Evolutionary conservation across 2,113 vertebrate species (phyloP).

Genomic region (Oryzias woworae): DNA sequence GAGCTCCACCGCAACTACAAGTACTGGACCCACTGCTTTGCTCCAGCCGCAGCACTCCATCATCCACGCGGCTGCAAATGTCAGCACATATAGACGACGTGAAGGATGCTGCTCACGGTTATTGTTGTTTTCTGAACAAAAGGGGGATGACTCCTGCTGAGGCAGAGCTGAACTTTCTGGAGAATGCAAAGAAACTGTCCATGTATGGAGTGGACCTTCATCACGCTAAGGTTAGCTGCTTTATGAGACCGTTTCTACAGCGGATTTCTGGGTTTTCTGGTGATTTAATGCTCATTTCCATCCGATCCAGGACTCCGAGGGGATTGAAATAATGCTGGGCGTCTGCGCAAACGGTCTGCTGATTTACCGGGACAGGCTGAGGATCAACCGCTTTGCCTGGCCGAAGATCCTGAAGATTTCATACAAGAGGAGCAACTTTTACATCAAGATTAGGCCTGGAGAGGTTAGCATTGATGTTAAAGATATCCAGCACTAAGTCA

Average conservation of each 20-base stretch:
- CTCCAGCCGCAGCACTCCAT: slow-evolving; percentile 3
- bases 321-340: slow-evolving; percentile 97
- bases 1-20: slow-evolving; percentile 96
- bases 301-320: slow-evolving; percentile 89
- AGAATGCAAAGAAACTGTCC: slow-evolving; percentile 98
- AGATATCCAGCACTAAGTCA: background rate
- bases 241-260: background rate
- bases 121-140: slow-evolving; percentile 40
- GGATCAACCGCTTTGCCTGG: slow-evolving; percentile 99
- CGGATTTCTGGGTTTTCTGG: background rate
- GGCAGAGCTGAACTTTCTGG: slow-evolving; percentile 97
- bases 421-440: slow-evolving; percentile 98
- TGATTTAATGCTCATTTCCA: background rate
- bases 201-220: slow-evolving; percentile 99
- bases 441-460: slow-evolving; percentile 97
- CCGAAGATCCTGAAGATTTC: slow-evolving; percentile 99
- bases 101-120: slow-evolving; percentile 34
- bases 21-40: slow-evolving; percentile 60
- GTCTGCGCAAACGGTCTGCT: slow-evolving; percentile 97
- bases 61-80: slow-evolving; percentile 1
- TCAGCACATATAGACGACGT: slow-evolving; percentile 18
- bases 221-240: slow-evolving; percentile 89
- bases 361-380: slow-evolving; percentile 94
- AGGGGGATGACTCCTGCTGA: slow-evolving; percentile 97
- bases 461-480: slow-evolving; percentile 77